Conservation (phyloP, 2,888 invertebrate genomes). For the Tridacna gigas region DNA sequence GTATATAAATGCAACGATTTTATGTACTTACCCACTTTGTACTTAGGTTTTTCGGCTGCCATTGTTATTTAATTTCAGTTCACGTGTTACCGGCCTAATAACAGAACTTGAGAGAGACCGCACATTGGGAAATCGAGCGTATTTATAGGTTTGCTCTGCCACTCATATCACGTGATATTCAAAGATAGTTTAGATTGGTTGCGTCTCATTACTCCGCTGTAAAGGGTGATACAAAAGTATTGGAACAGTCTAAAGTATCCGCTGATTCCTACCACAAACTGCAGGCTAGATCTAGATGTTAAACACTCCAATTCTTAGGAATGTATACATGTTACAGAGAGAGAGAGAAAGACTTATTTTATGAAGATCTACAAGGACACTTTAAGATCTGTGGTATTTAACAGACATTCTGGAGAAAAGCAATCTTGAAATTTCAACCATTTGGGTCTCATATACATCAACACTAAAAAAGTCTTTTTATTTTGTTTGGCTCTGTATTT, state of each 20-base stretch:
- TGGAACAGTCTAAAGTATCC: neutral
- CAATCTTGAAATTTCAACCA: too few relatives aligned
- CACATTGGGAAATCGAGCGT: conserved; percentile 14
- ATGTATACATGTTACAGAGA: too few relatives aligned
- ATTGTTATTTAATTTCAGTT: conserved; percentile 5
- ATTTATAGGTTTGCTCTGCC: conserved; percentile 40
- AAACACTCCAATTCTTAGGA: too few relatives aligned
- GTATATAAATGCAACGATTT: neutral
- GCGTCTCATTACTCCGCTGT: neutral
- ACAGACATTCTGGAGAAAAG: too few relatives aligned
- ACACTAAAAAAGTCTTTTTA: too few relatives aligned
- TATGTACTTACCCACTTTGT: conserved; percentile 47
- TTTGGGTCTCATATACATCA: too few relatives aligned
- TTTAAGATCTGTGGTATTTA: too few relatives aligned
- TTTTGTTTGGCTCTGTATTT: too few relatives aligned
- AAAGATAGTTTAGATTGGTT: conserved; percentile 9
- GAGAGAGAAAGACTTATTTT: too few relatives aligned
- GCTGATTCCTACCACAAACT: too few relatives aligned
- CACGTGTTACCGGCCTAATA: conserved; percentile 22
- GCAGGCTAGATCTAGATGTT: too few relatives aligned
- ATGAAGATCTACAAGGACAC: too few relatives aligned
- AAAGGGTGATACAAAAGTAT: neutral
- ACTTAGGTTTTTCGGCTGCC: conserved; percentile 34
- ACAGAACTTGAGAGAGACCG: conserved; percentile 30
- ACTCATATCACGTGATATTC: conserved; percentile 32